A percentile compares a stretch with the other conserved stretches of the same genome.
Conservation (phyloP, 2,888 invertebrate species). For the Trachelus iudaicus region DNA sequence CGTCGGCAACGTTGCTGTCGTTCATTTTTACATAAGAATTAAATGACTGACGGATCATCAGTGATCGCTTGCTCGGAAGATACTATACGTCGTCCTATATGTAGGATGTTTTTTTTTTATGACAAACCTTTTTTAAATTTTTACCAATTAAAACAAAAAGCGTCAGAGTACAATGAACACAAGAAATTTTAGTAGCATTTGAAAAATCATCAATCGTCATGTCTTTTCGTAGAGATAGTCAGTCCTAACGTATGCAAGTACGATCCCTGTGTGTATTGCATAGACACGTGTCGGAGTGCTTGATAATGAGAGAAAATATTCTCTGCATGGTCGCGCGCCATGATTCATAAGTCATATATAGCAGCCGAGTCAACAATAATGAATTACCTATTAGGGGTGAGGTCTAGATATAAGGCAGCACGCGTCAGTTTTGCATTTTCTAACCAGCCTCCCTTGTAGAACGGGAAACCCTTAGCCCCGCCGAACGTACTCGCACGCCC, state of each 20-base stretch:
- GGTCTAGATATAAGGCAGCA: not conserved
- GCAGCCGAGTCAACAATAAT: not conserved
- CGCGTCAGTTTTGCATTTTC: conserved; percentile 1
- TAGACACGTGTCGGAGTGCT: not conserved
- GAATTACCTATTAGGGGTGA: conserved; percentile 1
- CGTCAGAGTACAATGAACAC: no score
- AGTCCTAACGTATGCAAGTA: not conserved
- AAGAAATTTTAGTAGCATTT: not conserved
- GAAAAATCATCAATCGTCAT: not conserved
- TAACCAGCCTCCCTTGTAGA: not conserved
- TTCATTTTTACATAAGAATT: not conserved
- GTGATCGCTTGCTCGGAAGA: not conserved
- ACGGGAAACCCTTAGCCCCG: not conserved
- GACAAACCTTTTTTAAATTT: no score
- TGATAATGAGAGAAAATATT: not conserved
- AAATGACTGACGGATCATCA: not conserved
- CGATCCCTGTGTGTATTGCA: not conserved
- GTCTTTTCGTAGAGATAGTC: not conserved
- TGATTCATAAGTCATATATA: conserved; percentile 1
- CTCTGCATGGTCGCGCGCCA: conserved; percentile 3
- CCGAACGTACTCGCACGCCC: not conserved
- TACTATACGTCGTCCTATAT: no score
- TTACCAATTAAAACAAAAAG: no score
- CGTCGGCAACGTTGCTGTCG: not conserved
- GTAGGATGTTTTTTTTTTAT: no score